A percentile compares a stretch with the other conserved stretches of the same genome.
Evolutionary conservation across 1,140 invertebrate species (phyloP).

Genomic region (Scaptomyza pallida): DNA sequence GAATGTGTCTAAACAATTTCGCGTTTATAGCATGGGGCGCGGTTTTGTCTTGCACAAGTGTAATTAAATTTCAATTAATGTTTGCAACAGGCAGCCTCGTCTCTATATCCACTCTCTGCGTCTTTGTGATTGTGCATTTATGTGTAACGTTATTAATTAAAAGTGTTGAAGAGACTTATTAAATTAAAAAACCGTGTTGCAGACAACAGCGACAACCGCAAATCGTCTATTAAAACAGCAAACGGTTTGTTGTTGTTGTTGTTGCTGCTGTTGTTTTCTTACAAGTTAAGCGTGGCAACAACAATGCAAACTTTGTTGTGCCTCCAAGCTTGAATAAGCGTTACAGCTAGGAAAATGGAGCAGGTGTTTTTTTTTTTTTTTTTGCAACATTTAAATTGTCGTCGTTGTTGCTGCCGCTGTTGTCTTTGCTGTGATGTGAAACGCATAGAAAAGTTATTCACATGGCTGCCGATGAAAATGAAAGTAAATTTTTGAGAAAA

Average conservation of each 20-base stretch:
- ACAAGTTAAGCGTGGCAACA: conserved; percentile 31
- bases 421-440: conserved; percentile 37
- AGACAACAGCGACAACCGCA: conserved; percentile 46
- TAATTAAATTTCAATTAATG: conserved; percentile 82
- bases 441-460: conserved; percentile 41
- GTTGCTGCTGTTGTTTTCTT: conserved; percentile 12
- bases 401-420: conserved; percentile 7
- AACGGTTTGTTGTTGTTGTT: conserved; percentile 42
- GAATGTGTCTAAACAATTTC: conserved; percentile 72
- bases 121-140: conserved; percentile 41
- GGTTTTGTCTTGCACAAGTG: conserved; percentile 25
- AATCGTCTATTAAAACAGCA: conserved; percentile 65
- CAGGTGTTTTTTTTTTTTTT: conserved; percentile 16
- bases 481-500: conserved; percentile 34
- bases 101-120: background rate
- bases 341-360: conserved; percentile 36
- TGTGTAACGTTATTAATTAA: conserved; percentile 75
- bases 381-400: conserved; percentile 3
- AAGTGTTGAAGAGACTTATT: conserved; percentile 61
- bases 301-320: conserved; percentile 6
- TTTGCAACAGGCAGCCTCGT: conserved; percentile 47
- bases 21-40: conserved; percentile 33
- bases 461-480: conserved; percentile 38
- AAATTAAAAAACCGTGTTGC: conserved; percentile 42
- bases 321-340: conserved; percentile 23